Percentiles rank a stretch among this genome's conserved stretches.
Conservation (phyloP, 2,888 invertebrate species). For the Phania funesta region DNA sequence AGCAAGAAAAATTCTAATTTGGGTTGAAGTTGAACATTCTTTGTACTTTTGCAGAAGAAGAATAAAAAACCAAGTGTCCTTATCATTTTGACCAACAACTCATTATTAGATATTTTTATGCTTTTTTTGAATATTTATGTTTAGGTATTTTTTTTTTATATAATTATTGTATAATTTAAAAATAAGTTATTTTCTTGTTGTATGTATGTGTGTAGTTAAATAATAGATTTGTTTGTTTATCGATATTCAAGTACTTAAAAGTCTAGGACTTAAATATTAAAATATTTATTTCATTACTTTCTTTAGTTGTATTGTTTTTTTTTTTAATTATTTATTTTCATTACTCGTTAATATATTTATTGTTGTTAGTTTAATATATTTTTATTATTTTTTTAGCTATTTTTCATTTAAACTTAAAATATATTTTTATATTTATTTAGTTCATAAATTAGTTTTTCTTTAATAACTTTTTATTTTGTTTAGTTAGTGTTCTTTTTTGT, state of each 20-base stretch:
- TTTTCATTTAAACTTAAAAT: conserved; percentile 32
- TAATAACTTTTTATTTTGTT: conserved; percentile 36
- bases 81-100: background rate
- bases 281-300: conserved; percentile 48
- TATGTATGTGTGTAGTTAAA: conserved; percentile 37
- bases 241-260: conserved; percentile 61
- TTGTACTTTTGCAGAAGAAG: background rate
- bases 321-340: conserved; percentile 30
- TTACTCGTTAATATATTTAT: conserved; percentile 64
- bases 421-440: conserved; percentile 28
- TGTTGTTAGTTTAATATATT: conserved; percentile 53
- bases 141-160: conserved; percentile 2
- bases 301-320: conserved; percentile 46
- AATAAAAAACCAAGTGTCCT: background rate
- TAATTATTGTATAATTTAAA: conserved; percentile 62
- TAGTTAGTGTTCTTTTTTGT: conserved; percentile 50
- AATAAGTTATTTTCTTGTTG: conserved; percentile 47
- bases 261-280: conserved; percentile 61
- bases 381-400: conserved; percentile 27
- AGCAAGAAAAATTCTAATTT: no score
- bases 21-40: no score
- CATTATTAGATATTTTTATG: conserved; percentile 16
- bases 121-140: conserved; percentile 15
- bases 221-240: conserved; percentile 63
- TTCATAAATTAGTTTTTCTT: conserved; percentile 39